phyloP scores from a whole-genome alignment of 2,888 invertebrate genomes.

The Melangyna quadrimaculata region DNA sequence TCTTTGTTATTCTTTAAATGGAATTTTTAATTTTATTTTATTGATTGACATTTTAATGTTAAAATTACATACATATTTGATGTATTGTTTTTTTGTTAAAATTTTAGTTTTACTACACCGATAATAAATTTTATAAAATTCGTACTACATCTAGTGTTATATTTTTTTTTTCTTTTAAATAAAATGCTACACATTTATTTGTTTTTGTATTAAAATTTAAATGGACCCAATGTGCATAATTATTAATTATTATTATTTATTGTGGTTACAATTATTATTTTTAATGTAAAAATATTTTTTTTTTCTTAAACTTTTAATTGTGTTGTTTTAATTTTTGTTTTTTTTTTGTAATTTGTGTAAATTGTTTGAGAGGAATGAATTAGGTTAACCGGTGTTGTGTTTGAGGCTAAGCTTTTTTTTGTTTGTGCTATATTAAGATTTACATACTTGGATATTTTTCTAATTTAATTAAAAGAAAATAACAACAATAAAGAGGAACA shows the following conservation, averaged over 20 bases:
- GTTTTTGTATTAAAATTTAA: slow-evolving; percentile 60
- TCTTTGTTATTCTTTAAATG: background rate
- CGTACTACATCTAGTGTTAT: slow-evolving; percentile 47
- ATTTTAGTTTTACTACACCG: slow-evolving; percentile 62
- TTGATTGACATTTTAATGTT: slow-evolving; percentile 22
- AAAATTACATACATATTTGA: too few species aligned
- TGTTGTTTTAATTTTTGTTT: background rate
- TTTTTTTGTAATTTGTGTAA: background rate
- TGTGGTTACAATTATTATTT: slow-evolving; percentile 44
- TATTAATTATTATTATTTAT: slow-evolving; percentile 48
- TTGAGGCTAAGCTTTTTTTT: slow-evolving; percentile 11
- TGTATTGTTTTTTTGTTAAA: background rate
- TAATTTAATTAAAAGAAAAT: background rate
- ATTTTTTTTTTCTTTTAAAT: slow-evolving; percentile 1
- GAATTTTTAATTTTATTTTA: slow-evolving; percentile 1
- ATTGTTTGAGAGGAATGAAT: background rate
- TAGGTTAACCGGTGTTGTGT: background rate
- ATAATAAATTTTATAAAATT: slow-evolving; percentile 71
- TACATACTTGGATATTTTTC: background rate
- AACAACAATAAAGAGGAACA: background rate
- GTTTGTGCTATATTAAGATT: background rate
- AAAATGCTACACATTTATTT: slow-evolving; percentile 66
- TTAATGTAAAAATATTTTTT: slow-evolving; percentile 35
- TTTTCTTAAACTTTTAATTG: slow-evolving; percentile 12
- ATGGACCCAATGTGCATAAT: slow-evolving; percentile 71